phyloP scores from a whole-genome alignment of 2,797 vertebrate genomes.

The Leptatherina wallacei region DNA sequence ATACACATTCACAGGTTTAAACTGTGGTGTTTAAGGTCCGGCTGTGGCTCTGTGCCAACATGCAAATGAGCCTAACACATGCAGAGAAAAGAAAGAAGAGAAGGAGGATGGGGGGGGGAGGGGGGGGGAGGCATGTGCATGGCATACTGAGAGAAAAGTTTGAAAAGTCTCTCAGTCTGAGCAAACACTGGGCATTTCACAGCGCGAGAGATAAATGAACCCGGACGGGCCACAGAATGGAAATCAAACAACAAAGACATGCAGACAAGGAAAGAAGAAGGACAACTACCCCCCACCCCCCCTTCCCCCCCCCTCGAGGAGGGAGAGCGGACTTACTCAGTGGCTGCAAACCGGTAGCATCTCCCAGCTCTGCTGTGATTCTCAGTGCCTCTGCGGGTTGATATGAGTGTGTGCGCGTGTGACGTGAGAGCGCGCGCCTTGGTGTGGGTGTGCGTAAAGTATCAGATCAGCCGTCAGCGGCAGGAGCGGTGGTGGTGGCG shows the following conservation, averaged over 20 bases:
- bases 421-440: constrained; percentile 28
- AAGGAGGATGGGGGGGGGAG: not conserved
- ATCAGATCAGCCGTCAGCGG: constrained; percentile 55
- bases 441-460: constrained; percentile 37
- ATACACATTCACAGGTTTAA: constrained; percentile 2
- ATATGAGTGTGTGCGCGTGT: no score
- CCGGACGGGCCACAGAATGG: constrained; percentile 49
- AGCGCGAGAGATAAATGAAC: constrained; percentile 61
- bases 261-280: constrained; percentile 17
- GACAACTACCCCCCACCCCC: no score
- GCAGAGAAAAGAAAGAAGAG: constrained; percentile 39
- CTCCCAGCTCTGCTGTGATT: constrained; percentile 42
- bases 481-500: constrained; percentile 58
- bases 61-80: constrained; percentile 56
- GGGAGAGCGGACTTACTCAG: constrained; percentile 63
- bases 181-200: constrained; percentile 63
- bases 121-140: constrained; percentile 47
- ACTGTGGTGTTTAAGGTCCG: constrained; percentile 28
- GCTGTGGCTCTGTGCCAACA: constrained; percentile 45
- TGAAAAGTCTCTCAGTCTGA: constrained; percentile 68
- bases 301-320: no score
- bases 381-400: constrained; percentile 32
- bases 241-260: constrained; percentile 34
- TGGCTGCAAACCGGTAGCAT: constrained; percentile 59
- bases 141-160: constrained; percentile 73